A percentile compares a stretch with the other conserved stretches of the same genome.
Conservation (phyloP, 2,888 invertebrate species). For the Diploptera punctata region DNA sequence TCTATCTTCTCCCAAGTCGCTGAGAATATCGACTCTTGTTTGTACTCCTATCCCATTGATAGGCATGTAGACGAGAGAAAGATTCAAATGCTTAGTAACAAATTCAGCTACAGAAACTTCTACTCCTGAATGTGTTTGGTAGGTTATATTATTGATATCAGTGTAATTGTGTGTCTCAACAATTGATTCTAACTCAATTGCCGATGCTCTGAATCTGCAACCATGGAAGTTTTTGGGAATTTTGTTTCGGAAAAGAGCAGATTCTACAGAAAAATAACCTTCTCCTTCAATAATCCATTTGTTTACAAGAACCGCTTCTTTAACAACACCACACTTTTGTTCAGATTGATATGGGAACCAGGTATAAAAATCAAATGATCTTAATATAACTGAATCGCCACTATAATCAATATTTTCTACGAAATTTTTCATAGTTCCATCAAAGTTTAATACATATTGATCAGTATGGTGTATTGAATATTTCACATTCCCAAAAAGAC, state of each 20-base stretch:
- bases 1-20: neutral
- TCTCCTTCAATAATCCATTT: neutral
- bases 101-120: neutral
- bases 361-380: neutral
- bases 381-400: neutral
- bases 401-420: too few species aligned
- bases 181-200: neutral
- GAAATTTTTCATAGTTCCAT: too few species aligned
- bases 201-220: slow-evolving; percentile 5
- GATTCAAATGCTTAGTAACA: neutral
- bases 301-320: neutral
- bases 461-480: too few species aligned
- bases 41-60: neutral
- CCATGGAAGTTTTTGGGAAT: neutral
- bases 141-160: neutral
- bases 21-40: neutral
- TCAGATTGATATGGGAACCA: slow-evolving; percentile 1
- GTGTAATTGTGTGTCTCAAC: neutral
- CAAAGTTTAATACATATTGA: too few species aligned
- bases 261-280: neutral
- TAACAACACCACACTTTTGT: neutral
- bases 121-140: neutral
- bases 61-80: neutral
- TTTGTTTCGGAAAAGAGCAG: neutral
- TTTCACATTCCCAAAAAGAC: too few species aligned